phyloP scores from a whole-genome alignment of 2,888 invertebrate species.

The Anthophora plumipes region DNA sequence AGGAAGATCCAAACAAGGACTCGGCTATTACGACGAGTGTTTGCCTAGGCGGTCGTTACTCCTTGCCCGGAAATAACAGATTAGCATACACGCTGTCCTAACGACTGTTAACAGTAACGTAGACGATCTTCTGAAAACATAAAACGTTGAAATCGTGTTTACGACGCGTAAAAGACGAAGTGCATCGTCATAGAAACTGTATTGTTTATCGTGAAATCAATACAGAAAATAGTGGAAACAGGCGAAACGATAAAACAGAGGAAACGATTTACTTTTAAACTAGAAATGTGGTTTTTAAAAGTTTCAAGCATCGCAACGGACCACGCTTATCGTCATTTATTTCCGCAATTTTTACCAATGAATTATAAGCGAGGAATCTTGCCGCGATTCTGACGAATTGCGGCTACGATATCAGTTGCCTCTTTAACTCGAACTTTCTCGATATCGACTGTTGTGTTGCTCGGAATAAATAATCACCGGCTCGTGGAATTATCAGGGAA shows the following conservation, averaged over 20 bases:
- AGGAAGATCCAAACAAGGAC: neutral
- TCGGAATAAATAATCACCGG: neutral
- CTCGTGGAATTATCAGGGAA: neutral
- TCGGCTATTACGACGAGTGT: neutral
- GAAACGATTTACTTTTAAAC: no score
- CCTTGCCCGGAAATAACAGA: conserved; percentile 52
- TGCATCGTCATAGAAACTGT: neutral
- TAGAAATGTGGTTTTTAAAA: conserved; percentile 33
- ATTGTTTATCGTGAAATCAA: neutral
- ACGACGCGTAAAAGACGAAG: neutral
- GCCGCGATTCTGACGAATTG: neutral
- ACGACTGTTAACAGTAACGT: no score
- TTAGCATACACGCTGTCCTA: conserved; percentile 8
- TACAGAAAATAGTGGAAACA: neutral
- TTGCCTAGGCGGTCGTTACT: conserved; percentile 16
- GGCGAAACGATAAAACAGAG: neutral
- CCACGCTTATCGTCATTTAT: neutral
- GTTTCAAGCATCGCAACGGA: conserved; percentile 1
- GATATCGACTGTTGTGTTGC: neutral
- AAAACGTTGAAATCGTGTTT: neutral
- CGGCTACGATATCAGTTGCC: neutral
- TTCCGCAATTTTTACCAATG: neutral
- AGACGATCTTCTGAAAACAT: neutral
- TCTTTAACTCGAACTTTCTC: neutral
- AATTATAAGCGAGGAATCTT: neutral